These are phyloP conservation scores for Aspidapion aeneum DNA, from an alignment of 2,888 invertebrate species.

Conservation along the genomic window DNA sequence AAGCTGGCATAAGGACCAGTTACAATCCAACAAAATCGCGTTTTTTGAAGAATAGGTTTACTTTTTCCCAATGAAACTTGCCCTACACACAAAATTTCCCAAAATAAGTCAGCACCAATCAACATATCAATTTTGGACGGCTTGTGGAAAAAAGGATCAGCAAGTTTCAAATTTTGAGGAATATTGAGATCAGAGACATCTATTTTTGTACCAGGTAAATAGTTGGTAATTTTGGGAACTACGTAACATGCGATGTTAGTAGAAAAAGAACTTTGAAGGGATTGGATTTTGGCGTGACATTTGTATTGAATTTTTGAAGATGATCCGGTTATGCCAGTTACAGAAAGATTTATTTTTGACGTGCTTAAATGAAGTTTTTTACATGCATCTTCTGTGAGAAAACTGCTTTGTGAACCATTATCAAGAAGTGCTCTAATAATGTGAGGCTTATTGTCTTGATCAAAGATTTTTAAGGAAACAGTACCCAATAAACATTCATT, in stretches of 20 bases:
- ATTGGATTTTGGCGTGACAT: slow-evolving; percentile 9
- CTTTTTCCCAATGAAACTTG: slow-evolving; percentile 6
- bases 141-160: slow-evolving; percentile 9
- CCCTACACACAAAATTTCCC: slow-evolving; percentile 10
- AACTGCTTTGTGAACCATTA: slow-evolving; percentile 11
- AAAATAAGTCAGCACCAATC: slow-evolving; percentile 13
- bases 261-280: slow-evolving; percentile 7
- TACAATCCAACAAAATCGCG: slow-evolving; percentile 13
- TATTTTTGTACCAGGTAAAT: not conserved
- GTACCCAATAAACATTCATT: slow-evolving; percentile 15
- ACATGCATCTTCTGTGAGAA: slow-evolving; percentile 8
- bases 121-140: slow-evolving; percentile 14
- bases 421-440: slow-evolving; percentile 12
- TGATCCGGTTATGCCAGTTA: slow-evolving; percentile 12
- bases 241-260: slow-evolving; percentile 9
- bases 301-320: slow-evolving; percentile 6
- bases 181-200: slow-evolving; percentile 10
- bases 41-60: slow-evolving; percentile 12
- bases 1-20: slow-evolving; percentile 1
- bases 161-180: slow-evolving; percentile 6
- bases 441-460: slow-evolving; percentile 11
- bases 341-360: slow-evolving; percentile 2
- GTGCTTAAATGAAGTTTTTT: slow-evolving; percentile 5
- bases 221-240: slow-evolving; percentile 10
- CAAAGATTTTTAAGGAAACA: slow-evolving; percentile 9